Percentiles rank a stretch among this genome's conserved stretches.
phyloP scores from a whole-genome alignment of 2,113 vertebrate genomes.

The Rhineura floridana region DNA sequence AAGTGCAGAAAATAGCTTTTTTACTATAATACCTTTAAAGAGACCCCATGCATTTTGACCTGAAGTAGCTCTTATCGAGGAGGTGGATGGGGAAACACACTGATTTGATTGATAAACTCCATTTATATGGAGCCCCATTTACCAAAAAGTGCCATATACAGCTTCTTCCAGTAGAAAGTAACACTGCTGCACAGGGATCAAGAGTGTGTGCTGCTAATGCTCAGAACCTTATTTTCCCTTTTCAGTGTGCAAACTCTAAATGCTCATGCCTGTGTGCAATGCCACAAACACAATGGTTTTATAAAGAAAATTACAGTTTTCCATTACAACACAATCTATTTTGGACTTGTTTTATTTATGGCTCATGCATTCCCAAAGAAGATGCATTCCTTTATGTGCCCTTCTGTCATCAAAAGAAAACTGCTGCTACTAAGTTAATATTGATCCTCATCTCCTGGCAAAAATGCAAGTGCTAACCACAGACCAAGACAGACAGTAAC shows the following conservation, averaged over 20 bases:
- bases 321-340: not conserved
- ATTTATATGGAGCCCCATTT: not conserved
- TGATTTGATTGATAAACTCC: not conserved
- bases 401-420: not conserved
- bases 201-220: not conserved
- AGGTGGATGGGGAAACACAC: no score
- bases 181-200: not conserved
- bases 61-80: not conserved
- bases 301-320: not conserved
- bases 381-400: not conserved
- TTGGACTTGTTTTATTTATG: slow-evolving; percentile 7
- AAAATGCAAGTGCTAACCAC: not conserved
- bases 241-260: not conserved
- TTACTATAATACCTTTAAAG: not conserved
- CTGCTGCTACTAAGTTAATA: not conserved
- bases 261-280: not conserved
- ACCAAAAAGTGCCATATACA: not conserved
- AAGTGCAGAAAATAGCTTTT: not conserved
- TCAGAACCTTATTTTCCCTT: not conserved
- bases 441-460: not conserved
- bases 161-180: not conserved
- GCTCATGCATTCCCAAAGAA: not conserved
- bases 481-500: not conserved
- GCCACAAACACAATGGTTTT: not conserved
- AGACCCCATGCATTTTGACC: not conserved